Conservation (phyloP, 2,797 vertebrate genomes). For the Aplochiton taeniatus region DNA sequence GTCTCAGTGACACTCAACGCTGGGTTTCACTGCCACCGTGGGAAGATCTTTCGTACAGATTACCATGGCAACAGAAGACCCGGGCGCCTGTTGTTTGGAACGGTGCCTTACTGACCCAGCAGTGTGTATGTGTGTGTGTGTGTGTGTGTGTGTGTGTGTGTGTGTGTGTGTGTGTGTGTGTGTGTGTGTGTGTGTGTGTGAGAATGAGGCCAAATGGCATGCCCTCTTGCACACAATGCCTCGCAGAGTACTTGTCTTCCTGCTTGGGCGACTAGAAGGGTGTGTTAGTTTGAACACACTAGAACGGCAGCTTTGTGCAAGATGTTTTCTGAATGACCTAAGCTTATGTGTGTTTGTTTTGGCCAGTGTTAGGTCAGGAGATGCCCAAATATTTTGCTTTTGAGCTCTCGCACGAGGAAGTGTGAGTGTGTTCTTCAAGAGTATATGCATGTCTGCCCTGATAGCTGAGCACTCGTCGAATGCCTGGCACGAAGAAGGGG, state of each 20-base stretch:
- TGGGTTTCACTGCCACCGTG: conserved; percentile 70
- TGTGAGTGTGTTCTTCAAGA: neutral
- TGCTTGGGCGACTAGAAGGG: conserved; percentile 71
- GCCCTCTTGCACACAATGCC: conserved; percentile 68
- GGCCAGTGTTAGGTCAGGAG: neutral
- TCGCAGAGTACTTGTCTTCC: conserved; percentile 69
- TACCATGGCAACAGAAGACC: conserved; percentile 73
- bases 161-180: conserved; percentile 16
- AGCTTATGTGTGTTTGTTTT: conserved; percentile 4
- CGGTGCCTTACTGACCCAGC: conserved; percentile 60
- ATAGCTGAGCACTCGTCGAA: too few species aligned
- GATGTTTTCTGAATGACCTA: neutral
- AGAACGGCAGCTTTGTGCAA: conserved; percentile 5
- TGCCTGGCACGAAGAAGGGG: too few species aligned
- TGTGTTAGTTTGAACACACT: conserved; percentile 54
- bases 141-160: conserved; percentile 41
- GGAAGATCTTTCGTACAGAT: conserved; percentile 71
- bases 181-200: conserved; percentile 42
- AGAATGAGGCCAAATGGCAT: neutral
- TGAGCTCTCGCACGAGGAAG: too few species aligned
- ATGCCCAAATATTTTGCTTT: too few species aligned
- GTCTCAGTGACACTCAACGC: conserved; percentile 29
- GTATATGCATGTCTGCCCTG: neutral
- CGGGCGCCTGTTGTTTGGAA: conserved; percentile 69
- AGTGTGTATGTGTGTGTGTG: conserved; percentile 59